Evolutionary conservation across 2,888 invertebrate species (phyloP).

Genomic region (Drosophila affinis): DNA sequence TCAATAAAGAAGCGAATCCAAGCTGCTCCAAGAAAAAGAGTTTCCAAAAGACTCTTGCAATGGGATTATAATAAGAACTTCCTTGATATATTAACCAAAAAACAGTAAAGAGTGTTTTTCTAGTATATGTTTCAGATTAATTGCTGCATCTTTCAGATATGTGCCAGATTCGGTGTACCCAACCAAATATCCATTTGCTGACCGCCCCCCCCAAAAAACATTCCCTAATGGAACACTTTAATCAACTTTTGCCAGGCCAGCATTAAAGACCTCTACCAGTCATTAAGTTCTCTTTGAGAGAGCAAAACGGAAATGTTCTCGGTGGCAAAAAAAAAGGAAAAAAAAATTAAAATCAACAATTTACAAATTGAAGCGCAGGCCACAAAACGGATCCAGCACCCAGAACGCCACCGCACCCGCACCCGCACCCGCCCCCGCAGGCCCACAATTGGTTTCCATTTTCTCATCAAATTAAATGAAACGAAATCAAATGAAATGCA

Average conservation of each 20-base stretch:
- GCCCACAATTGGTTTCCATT: slow-evolving; percentile 36
- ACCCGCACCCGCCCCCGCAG: neutral
- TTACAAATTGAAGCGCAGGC: slow-evolving; percentile 43
- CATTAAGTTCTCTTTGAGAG: neutral
- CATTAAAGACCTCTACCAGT: slow-evolving; percentile 12
- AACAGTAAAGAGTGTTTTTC: too few relatives aligned
- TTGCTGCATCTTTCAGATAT: neutral
- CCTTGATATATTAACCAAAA: too few relatives aligned
- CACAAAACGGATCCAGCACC: slow-evolving; percentile 23
- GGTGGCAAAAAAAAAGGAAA: neutral
- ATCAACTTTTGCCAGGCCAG: neutral
- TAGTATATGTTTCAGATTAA: too few relatives aligned
- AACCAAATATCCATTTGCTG: neutral
- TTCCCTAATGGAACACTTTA: neutral
- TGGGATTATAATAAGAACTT: too few relatives aligned
- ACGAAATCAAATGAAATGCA: slow-evolving; percentile 38
- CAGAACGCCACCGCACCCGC: neutral
- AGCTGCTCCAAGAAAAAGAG: neutral
- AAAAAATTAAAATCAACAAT: slow-evolving; percentile 33
- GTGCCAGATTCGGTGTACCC: too few relatives aligned
- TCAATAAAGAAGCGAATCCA: neutral
- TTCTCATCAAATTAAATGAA: slow-evolving; percentile 37
- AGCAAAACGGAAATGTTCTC: neutral
- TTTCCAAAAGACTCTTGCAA: neutral
- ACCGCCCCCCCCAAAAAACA: neutral